Base-by-base conservation (phyloP, 2,888 invertebrate species). In the Spodoptera exigua region DNA sequence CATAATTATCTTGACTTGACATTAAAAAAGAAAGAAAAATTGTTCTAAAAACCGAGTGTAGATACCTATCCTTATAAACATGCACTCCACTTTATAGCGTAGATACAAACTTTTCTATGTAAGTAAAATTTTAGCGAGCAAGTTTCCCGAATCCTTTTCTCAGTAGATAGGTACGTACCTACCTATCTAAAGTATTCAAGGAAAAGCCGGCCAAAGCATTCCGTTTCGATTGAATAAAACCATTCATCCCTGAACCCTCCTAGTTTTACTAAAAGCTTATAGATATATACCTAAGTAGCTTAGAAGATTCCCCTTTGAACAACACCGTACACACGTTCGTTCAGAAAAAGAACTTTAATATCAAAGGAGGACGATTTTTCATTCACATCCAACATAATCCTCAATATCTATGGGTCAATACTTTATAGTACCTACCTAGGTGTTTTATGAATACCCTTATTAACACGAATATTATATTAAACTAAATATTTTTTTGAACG, bases 281-380 rank as follows among this genome's bases (percentile, higher is more conserved):
- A 40, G 39, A 48, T 27, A 41, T 27, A 27, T 18, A 18, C 18
- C 27, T 27, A 1, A 43, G 36, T 43, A 27, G 44, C 55, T 44
- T 40, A 7, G 3, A 16, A 45, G 16, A 40, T 46, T 65, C 39
- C 44, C 41, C 46, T 61, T 61, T 66, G 45, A 67, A 3, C 11
- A 12, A 35, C 35, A 35, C 35, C n/a, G 41, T 21, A 41, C 39
- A 41, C 40, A 56, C 17, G 27, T 65, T 57, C 18, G 45, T 58
- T 58, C 35, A 59, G 13, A 61, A 66, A 21, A 27, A 27, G 7
- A 46, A 67, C 57, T 66, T 61, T 45, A 58, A 61, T 34, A 16
- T 27, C 41, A 21, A 21, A 21, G 35, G 12, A 34, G 35, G 27
- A 61, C 32, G 16, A 39, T 21, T 67, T 58, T 62, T 62, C 13